A percentile compares a stretch with the other conserved stretches of the same genome.
phyloP scores from a whole-genome alignment of 64 coral and sea anemone genomes.

The Montipora efflorescens region DNA sequence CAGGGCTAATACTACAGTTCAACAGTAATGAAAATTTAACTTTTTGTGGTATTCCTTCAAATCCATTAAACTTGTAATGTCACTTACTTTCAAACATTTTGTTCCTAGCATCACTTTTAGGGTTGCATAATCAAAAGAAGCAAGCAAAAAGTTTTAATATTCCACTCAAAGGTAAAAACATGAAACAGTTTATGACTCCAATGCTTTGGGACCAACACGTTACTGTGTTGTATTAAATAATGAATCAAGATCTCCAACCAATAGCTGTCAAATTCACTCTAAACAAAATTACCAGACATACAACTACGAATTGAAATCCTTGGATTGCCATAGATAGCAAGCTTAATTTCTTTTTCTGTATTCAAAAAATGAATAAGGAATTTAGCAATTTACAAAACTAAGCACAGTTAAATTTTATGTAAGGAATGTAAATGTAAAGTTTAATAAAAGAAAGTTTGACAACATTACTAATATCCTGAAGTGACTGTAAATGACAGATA shows the following conservation, averaged over 20 bases:
- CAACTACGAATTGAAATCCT: slow-evolving; percentile 16
- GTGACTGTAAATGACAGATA: neutral
- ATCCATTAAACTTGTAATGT: neutral
- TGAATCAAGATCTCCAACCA: slow-evolving; percentile 41
- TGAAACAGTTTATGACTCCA: neutral
- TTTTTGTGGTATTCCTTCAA: slow-evolving; percentile 43
- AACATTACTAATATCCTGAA: neutral
- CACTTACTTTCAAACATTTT: neutral
- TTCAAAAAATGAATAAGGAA: neutral
- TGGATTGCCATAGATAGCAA: neutral
- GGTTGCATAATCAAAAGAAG: neutral
- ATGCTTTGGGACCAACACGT: slow-evolving; percentile 38
- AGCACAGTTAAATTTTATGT: too few relatives aligned
- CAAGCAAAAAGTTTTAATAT: neutral
- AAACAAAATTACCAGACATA: slow-evolving; percentile 42
- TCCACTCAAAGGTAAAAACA: neutral
- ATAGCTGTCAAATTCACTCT: slow-evolving; percentile 11
- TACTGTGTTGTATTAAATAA: slow-evolving; percentile 18
- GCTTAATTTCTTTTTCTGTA: neutral
- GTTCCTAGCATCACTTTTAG: neutral
- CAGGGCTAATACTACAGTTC: neutral
- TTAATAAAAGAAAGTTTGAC: neutral
- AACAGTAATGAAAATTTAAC: slow-evolving; percentile 56
- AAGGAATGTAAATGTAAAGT: neutral
- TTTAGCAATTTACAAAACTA: too few relatives aligned